These are phyloP conservation scores for Octomys mimax DNA, from an alignment of 2,797 vertebrate species.

Conservation along the genomic window DNA sequence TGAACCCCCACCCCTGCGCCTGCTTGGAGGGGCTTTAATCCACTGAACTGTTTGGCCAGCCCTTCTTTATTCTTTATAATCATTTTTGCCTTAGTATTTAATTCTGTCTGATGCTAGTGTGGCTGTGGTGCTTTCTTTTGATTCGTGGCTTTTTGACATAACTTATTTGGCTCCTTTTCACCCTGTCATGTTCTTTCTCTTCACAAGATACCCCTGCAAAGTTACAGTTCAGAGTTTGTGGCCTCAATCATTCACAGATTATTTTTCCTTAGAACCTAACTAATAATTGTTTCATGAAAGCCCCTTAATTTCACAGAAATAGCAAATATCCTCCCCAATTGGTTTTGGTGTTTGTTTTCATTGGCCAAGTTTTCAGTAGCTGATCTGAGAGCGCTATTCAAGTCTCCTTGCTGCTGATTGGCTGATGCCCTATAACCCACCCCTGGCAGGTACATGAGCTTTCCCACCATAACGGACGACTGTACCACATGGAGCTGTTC, in stretches of 20 bases:
- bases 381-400: not conserved
- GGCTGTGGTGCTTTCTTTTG: not conserved
- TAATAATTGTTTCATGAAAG: not conserved
- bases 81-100: conserved; percentile 4
- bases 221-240: not conserved
- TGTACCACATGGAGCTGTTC: not conserved
- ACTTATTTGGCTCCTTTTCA: not conserved
- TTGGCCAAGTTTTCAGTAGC: not conserved
- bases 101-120: not conserved
- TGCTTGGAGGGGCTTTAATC: no score
- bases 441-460: not conserved
- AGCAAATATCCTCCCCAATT: not conserved
- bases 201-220: not conserved
- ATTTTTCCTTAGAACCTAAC: not conserved
- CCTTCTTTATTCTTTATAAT: not conserved
- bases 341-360: not conserved
- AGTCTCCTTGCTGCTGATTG: not conserved
- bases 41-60: no score
- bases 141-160: not conserved
- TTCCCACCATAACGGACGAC: not conserved
- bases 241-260: not conserved
- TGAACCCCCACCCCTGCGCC: no score
- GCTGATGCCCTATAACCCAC: not conserved
- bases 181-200: not conserved
- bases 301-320: not conserved